Percentiles rank a stretch among this genome's conserved stretches.
Conservation (phyloP, 2,888 invertebrate genomes). For the Folsomia candida region DNA sequence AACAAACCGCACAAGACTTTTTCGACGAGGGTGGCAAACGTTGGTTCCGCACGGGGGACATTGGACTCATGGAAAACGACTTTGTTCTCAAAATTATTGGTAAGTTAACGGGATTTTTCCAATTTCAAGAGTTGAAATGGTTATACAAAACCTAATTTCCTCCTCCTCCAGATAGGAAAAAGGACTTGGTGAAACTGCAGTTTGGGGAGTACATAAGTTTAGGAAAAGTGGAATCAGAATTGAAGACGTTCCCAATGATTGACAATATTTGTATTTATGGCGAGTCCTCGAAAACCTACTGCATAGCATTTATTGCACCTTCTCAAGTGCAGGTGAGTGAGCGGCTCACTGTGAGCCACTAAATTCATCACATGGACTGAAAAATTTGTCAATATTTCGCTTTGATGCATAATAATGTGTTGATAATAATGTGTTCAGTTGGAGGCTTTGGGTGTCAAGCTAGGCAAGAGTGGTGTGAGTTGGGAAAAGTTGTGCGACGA, state of each 20-base stretch:
- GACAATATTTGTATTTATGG: slow-evolving; percentile 98
- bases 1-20: slow-evolving; percentile 72
- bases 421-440: slow-evolving; percentile 9
- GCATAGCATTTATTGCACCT: slow-evolving; percentile 88
- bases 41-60: slow-evolving; percentile 96
- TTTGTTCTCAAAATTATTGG: slow-evolving; percentile 95
- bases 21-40: slow-evolving; percentile 72
- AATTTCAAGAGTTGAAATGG: neutral
- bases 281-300: slow-evolving; percentile 76
- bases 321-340: slow-evolving; percentile 61
- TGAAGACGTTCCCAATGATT: slow-evolving; percentile 88
- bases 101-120: slow-evolving; percentile 53
- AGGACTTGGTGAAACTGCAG: slow-evolving; percentile 95
- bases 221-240: slow-evolving; percentile 90
- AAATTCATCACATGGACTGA: neutral
- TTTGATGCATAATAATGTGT: no score
- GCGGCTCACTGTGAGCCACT: slow-evolving; percentile 58
- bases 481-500: slow-evolving; percentile 75
- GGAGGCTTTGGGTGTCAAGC: slow-evolving; percentile 56
- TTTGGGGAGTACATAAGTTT: slow-evolving; percentile 97
- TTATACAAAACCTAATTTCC: neutral
- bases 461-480: slow-evolving; percentile 60
- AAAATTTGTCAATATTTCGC: neutral
- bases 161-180: slow-evolving; percentile 90
- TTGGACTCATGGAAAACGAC: slow-evolving; percentile 87